Conservation (phyloP, 2,888 invertebrate species). For the Noctua comes region DNA sequence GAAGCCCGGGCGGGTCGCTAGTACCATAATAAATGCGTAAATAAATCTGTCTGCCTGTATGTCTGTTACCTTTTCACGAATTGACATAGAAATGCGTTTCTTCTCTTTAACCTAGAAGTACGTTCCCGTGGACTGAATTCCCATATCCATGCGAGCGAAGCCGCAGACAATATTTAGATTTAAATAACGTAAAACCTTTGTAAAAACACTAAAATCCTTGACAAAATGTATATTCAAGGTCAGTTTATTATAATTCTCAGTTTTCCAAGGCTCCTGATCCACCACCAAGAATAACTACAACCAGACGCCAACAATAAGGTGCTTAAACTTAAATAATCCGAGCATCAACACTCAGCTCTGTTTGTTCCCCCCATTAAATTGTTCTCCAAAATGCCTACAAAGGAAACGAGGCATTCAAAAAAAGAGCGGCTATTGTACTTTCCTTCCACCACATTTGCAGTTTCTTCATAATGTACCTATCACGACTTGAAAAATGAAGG, state of each 20-base stretch:
- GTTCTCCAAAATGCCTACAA: constrained; percentile 55
- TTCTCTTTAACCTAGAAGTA: not conserved
- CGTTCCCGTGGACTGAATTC: not conserved
- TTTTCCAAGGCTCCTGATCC: not conserved
- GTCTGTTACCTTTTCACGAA: not conserved
- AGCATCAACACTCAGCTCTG: constrained; percentile 46
- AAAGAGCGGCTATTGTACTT: constrained; percentile 72
- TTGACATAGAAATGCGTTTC: not conserved
- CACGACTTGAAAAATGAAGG: constrained; percentile 80
- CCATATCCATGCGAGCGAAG: not conserved
- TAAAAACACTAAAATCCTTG: no score
- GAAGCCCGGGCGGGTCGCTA: no score
- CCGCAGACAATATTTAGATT: not conserved
- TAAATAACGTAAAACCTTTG: not conserved
- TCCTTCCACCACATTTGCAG: constrained; percentile 81
- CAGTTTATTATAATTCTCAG: not conserved
- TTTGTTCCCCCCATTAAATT: constrained; percentile 53
- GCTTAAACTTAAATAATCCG: constrained; percentile 35
- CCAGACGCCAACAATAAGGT: constrained; percentile 37
- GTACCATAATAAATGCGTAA: no score
- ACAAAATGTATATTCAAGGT: not conserved
- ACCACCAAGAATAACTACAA: not conserved
- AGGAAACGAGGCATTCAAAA: constrained; percentile 63
- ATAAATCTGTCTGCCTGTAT: no score
- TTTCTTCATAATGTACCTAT: constrained; percentile 81